Evolutionary conservation across 1,140 invertebrate genomes (phyloP), one percentile per base, ranked within the genome.

Genomic region (Formica selysi): DNA sequence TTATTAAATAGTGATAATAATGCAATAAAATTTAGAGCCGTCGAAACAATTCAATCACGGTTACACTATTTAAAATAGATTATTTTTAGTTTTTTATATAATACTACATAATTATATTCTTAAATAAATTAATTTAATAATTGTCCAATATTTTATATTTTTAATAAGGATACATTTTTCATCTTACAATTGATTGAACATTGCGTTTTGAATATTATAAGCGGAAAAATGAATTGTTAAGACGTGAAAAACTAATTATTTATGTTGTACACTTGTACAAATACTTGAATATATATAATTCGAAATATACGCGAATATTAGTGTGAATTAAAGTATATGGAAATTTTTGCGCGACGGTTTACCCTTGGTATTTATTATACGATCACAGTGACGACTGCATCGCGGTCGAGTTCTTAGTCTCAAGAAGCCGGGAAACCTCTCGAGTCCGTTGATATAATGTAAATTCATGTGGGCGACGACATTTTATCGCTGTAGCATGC

Each of bases 391-490:
- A 61, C n/a, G 67, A 61, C 41, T 38, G 54, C 38, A 22, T 61
- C 57, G 54, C 29, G 38, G 8, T 10, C 19, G 29, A 74, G 36
- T 62, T 74, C 68, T 62, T 29, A 26, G 54, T 48, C 67, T 32
- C 68, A 41, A 44, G 38, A 73, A 61, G 38, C 19, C 16, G 11
- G 29, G 26, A 32, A 62, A 62, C 51, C n/a, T 41, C 22, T 62
- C 36, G 19, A 38, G 26, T 19, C 57, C n/a, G 67, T 38, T 74
- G 54, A 74, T 61, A 54, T 61, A 74, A 83, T 36, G 54, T 54
- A 61, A 61, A 73, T 83, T 83, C 61, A 73, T 62, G 57, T 74
- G 38, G 68, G 79, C 79, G 79, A 80, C 59, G 74, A 85, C 83
- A 78, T 78, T 85, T 80, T 80, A 85, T 85, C 73, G 68, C 48